Evolutionary conservation across 2,888 invertebrate species (phyloP).

Genomic region (Pyrgus malvae): DNA sequence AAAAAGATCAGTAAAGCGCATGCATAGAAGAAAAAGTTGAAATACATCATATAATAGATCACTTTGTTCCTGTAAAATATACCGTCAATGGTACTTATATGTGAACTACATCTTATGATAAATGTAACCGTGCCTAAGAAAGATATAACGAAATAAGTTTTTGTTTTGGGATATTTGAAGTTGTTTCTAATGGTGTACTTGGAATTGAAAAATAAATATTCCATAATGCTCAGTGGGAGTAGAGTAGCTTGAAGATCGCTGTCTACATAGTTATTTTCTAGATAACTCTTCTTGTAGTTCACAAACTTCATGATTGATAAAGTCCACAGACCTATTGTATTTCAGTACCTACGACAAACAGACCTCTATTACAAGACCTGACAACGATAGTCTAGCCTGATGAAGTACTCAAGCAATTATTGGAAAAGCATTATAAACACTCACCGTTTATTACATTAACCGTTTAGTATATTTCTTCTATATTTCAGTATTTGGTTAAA

Average conservation of each 20-base stretch:
- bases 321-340: too few relatives aligned
- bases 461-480: too few relatives aligned
- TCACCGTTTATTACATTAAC: too few relatives aligned
- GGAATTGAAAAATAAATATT: constrained; percentile 2
- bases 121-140: constrained; percentile 1
- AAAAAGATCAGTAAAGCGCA: not conserved
- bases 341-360: too few relatives aligned
- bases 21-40: not conserved
- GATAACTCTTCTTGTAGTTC: constrained; percentile 10
- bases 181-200: constrained; percentile 15
- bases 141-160: constrained; percentile 3
- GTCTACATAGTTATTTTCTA: constrained; percentile 14
- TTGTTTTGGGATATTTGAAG: constrained; percentile 14
- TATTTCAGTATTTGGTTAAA: too few relatives aligned
- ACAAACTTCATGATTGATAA: not conserved
- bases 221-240: constrained; percentile 3
- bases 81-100: not conserved
- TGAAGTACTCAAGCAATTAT: not conserved
- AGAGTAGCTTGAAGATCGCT: constrained; percentile 7
- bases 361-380: too few relatives aligned
- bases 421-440: not conserved
- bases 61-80: not conserved
- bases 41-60: not conserved
- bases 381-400: too few relatives aligned
- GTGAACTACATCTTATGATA: not conserved